Base-by-base conservation (phyloP, 2,797 vertebrate genomes). In the Sandelia bainsii region DNA sequence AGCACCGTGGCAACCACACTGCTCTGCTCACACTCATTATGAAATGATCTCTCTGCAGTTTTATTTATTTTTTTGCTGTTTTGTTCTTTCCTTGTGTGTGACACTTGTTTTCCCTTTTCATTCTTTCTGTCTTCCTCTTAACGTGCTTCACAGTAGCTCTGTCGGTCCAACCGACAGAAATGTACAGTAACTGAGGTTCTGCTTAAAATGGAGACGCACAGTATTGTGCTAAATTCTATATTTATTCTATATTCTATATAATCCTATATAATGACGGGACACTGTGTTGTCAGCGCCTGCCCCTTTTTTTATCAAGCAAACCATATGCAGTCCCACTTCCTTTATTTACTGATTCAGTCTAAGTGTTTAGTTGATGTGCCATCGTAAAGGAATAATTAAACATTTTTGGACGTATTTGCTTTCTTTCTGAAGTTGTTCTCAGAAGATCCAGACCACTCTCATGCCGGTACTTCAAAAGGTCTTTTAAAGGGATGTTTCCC, bases 1-100 rank as follows among this genome's bases (percentile, higher is more conserved):
- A 67, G 52, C 45, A 16, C 23, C 1, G 32, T 74, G 48, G 69
- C 63, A 82, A 56, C 74, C n/a, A 45, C 62, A 54, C 49, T 3
- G 32, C 44, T 40, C 29, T 7, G 42, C 42, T 58, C 51, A 39
- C 23, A 29, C 53, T 64, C 53, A 56, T 64, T 66, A 68, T 60
- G 8, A 68, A 75, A 62, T 49, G 61, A 69, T 62, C 48, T 65
- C 53, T 42, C n/a, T 61, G 39, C 59, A 48, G 50, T 9, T 2
- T 5, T 16, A n/a, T 62, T 49, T 45, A 9, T 71, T 6, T 71
- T 6, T 14, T 23, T 37, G 14, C 22, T 13, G 8, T 1, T 23
- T 44, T 39, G 6, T 32, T 25, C 23, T 16, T 51, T 49, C 17
- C 12, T 9, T 58, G 27, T 7, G 16, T 3, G 19, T 19, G 1